Conservation (phyloP, 2,888 invertebrate genomes). For the Sceliomorpha sp. region DNA sequence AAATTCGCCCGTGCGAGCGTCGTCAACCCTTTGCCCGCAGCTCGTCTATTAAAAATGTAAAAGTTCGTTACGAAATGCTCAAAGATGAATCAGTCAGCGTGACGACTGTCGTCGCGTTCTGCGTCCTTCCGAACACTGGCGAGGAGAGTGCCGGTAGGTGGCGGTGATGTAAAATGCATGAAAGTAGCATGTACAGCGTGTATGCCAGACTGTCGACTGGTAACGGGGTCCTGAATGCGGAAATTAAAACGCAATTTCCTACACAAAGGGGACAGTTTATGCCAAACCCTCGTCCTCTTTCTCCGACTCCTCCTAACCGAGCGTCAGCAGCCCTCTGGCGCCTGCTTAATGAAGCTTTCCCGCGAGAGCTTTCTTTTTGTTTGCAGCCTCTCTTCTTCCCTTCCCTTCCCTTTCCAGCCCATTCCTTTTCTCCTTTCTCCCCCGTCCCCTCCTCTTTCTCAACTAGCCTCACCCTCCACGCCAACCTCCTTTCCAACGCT, state of each 20-base stretch:
- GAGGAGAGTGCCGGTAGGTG: slow-evolving; percentile 36
- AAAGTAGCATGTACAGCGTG: slow-evolving; percentile 65
- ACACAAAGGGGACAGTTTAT: slow-evolving; percentile 79
- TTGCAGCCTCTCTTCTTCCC: slow-evolving; percentile 47
- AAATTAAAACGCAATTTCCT: slow-evolving; percentile 80
- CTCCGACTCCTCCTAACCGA: slow-evolving; percentile 33
- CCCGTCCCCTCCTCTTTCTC: slow-evolving; percentile 14
- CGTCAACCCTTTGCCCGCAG: too few relatives aligned
- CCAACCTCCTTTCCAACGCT: not conserved
- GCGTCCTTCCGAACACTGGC: slow-evolving; percentile 4
- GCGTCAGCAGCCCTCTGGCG: slow-evolving; percentile 61
- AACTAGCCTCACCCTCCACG: too few relatives aligned
- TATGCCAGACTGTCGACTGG: slow-evolving; percentile 64
- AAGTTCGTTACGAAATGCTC: slow-evolving; percentile 21
- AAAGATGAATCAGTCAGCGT: slow-evolving; percentile 23
- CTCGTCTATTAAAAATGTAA: slow-evolving; percentile 49
- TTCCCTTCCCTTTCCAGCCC: slow-evolving; percentile 33
- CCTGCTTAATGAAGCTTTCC: slow-evolving; percentile 76
- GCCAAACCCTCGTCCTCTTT: slow-evolving; percentile 63
- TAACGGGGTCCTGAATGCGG: slow-evolving; percentile 73
- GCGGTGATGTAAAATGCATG: slow-evolving; percentile 75
- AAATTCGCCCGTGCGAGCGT: too few relatives aligned
- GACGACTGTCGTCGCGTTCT: slow-evolving; percentile 36
- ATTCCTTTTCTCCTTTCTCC: slow-evolving; percentile 19
- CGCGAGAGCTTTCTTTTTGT: slow-evolving; percentile 69